phyloP scores from a whole-genome alignment of 2,888 invertebrate species.

The Thecophora atra region DNA sequence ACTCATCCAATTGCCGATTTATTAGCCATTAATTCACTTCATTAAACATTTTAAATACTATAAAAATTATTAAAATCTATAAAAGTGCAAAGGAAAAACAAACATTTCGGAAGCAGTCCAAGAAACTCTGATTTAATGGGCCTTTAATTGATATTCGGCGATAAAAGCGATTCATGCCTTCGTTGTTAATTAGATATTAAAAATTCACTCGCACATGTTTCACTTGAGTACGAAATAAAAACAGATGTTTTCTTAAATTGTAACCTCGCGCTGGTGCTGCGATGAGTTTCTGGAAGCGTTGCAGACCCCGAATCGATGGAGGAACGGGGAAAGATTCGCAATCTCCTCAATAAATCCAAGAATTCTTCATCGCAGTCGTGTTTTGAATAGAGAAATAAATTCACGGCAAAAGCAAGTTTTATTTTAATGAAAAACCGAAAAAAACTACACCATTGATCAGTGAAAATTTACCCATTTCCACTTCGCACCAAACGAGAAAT shows the following conservation, averaged over 20 bases:
- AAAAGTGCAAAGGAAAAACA: neutral
- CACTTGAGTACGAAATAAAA: constrained; percentile 9
- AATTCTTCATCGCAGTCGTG: too few relatives aligned
- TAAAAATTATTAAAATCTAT: neutral
- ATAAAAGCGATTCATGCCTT: constrained; percentile 4
- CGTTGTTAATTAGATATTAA: constrained; percentile 10
- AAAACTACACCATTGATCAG: too few relatives aligned
- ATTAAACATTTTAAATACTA: neutral
- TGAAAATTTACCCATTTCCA: too few relatives aligned
- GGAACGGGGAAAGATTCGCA: neutral
- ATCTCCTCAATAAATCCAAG: neutral
- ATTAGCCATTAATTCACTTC: neutral
- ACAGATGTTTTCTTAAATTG: constrained; percentile 5
- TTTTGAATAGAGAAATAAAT: too few relatives aligned
- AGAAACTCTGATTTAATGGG: constrained; percentile 5
- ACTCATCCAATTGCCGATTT: too few relatives aligned
- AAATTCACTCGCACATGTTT: neutral
- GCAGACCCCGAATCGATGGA: neutral
- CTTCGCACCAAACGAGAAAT: too few relatives aligned
- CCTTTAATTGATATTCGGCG: constrained; percentile 8
- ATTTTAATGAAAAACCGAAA: too few relatives aligned
- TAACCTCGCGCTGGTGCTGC: neutral
- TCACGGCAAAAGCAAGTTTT: too few relatives aligned
- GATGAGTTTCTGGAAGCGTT: neutral
- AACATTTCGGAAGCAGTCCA: neutral